Evolutionary conservation across 2,113 vertebrate genomes (phyloP).

Genomic region (Atractosteus spatula): DNA sequence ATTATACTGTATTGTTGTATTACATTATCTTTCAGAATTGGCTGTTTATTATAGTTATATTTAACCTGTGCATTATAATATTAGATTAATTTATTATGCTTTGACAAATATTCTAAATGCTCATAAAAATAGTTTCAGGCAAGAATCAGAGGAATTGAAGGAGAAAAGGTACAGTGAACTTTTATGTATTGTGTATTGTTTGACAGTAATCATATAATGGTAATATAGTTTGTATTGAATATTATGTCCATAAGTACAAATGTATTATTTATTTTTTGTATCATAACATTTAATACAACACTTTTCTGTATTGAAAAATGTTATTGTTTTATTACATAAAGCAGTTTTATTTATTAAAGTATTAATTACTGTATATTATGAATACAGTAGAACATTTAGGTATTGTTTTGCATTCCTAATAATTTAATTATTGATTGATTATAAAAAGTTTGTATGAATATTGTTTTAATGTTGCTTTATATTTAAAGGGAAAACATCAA

Average conservation of each 20-base stretch:
- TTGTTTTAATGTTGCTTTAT: slow-evolving; percentile 13
- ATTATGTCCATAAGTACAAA: too few species aligned
- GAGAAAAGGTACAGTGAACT: slow-evolving; percentile 80
- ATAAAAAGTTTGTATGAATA: slow-evolving; percentile 19
- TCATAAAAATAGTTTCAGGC: slow-evolving; percentile 70
- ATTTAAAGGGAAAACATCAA: slow-evolving; percentile 81
- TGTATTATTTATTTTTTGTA: too few species aligned
- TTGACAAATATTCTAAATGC: background rate
- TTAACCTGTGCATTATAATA: background rate
- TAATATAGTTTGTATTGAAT: slow-evolving; percentile 20
- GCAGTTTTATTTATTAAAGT: background rate
- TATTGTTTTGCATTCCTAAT: too few species aligned
- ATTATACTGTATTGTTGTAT: too few species aligned
- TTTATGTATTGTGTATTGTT: background rate
- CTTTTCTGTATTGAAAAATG: background rate
- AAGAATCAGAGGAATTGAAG: slow-evolving; percentile 76
- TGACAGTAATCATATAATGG: background rate
- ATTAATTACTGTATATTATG: background rate
- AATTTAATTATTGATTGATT: background rate
- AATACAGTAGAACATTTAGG: background rate
- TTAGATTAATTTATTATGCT: background rate
- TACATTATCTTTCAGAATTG: background rate
- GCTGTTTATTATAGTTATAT: background rate
- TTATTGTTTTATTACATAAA: slow-evolving; percentile 30
- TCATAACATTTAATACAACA: too few species aligned